A percentile compares a stretch with the other conserved stretches of the same genome.
Evolutionary conservation across 2,888 invertebrate species (phyloP).

Genomic region (Melieria crassipennis): DNA sequence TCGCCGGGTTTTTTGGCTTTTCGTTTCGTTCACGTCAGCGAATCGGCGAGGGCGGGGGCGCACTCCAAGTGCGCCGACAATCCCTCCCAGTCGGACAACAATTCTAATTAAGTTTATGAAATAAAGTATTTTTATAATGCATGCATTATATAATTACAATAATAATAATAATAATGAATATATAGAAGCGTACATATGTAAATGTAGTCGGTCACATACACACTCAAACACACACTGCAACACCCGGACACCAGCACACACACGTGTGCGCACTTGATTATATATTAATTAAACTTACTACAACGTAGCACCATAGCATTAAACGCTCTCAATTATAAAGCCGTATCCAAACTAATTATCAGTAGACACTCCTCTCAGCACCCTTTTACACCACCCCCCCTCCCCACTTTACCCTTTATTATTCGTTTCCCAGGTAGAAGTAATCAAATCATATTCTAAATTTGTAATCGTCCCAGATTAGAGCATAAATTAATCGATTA

Average conservation of each 20-base stretch:
- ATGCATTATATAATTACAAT: constrained; percentile 63
- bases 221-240: constrained; percentile 30
- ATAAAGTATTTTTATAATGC: constrained; percentile 63
- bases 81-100: constrained; percentile 13
- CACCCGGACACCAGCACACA: constrained; percentile 4
- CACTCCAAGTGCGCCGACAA: constrained; percentile 41
- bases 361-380: no score
- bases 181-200: constrained; percentile 51
- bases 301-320: constrained; percentile 23
- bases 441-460: no score
- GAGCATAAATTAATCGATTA: background rate
- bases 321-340: no score
- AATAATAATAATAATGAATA: constrained; percentile 48
- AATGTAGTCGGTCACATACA: constrained; percentile 44
- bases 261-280: constrained; percentile 27
- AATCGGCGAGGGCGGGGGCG: constrained; percentile 40
- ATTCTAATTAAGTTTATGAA: constrained; percentile 52
- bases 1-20: constrained; percentile 24
- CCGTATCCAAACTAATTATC: no score
- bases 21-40: constrained; percentile 20
- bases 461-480: no score
- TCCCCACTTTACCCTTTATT: background rate
- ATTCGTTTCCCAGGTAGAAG: no score
- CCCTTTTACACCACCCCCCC: background rate
- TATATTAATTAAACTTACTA: constrained; percentile 12